phyloP scores from a whole-genome alignment of 2,888 invertebrate species.

The Melanostoma mellinum region DNA sequence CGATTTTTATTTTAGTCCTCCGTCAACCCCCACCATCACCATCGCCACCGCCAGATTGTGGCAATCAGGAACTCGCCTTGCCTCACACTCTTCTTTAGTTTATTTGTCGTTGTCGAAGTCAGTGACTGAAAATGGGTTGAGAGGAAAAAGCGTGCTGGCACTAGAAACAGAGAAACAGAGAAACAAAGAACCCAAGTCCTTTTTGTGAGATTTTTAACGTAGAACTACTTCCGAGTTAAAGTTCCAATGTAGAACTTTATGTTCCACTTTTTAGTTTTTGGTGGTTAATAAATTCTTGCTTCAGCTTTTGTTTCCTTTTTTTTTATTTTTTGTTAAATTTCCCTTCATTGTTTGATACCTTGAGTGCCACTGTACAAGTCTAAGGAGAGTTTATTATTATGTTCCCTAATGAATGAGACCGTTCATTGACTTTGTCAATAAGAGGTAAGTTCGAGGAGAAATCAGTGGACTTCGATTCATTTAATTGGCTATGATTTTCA shows the following conservation, averaged over 20 bases:
- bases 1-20: slow-evolving; percentile 20
- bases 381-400: slow-evolving; percentile 34
- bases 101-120: slow-evolving; percentile 51
- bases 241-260: slow-evolving; percentile 63
- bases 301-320: neutral
- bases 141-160: neutral
- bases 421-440: slow-evolving; percentile 61
- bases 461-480: slow-evolving; percentile 50
- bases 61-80: slow-evolving; percentile 12
- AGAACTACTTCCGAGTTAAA: slow-evolving; percentile 53
- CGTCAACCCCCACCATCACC: neutral
- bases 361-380: slow-evolving; percentile 11
- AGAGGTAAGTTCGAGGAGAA: slow-evolving; percentile 33
- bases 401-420: slow-evolving; percentile 55
- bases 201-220: slow-evolving; percentile 41
- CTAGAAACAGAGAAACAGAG: neutral
- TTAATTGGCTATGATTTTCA: slow-evolving; percentile 67
- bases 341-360: slow-evolving; percentile 7
- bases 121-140: slow-evolving; percentile 16
- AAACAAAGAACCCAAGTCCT: neutral
- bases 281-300: slow-evolving; percentile 8
- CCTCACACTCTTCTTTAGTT: slow-evolving; percentile 23
- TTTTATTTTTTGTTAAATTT: slow-evolving; percentile 20
- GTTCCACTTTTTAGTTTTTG: slow-evolving; percentile 59
- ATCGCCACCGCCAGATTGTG: neutral